Conservation (phyloP, 2,888 invertebrate species). For the Seira sanloemensis region DNA sequence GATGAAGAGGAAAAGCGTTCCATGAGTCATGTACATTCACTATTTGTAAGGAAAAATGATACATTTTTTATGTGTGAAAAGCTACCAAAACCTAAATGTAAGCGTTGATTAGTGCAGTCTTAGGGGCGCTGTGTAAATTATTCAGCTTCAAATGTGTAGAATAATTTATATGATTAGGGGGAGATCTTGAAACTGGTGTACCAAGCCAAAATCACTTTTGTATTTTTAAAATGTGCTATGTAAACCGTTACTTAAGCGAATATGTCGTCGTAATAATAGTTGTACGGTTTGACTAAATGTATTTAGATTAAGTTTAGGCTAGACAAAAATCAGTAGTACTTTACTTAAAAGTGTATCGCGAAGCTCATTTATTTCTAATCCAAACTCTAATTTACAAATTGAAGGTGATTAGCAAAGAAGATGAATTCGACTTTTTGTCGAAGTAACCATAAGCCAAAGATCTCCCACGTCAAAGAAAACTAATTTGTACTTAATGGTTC, state of each 20-base stretch:
- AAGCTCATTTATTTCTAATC: background rate
- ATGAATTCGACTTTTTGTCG: background rate
- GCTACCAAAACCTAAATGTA: background rate
- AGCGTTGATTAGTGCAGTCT: background rate
- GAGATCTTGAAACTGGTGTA: slow-evolving; percentile 13
- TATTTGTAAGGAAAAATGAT: background rate
- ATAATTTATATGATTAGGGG: background rate
- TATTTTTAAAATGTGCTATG: too few species aligned
- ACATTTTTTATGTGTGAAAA: background rate
- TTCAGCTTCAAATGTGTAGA: background rate
- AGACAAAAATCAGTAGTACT: background rate
- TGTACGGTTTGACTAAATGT: background rate
- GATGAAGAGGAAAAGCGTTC: background rate
- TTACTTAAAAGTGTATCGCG: background rate
- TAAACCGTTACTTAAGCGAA: background rate
- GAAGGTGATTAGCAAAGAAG: background rate
- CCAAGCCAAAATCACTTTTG: slow-evolving; percentile 35
- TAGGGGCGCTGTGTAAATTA: too few species aligned
- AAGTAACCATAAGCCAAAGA: slow-evolving; percentile 62
- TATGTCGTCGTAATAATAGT: background rate
- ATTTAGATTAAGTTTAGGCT: background rate
- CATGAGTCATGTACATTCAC: slow-evolving; percentile 6
- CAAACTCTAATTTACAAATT: background rate
- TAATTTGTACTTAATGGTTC: slow-evolving; percentile 17
- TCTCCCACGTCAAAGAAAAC: slow-evolving; percentile 55